A percentile compares a stretch with the other conserved stretches of the same genome.
These are phyloP conservation scores for Homarus americanus DNA, from an alignment of 1,140 invertebrate species.

Conservation along the genomic window DNA sequence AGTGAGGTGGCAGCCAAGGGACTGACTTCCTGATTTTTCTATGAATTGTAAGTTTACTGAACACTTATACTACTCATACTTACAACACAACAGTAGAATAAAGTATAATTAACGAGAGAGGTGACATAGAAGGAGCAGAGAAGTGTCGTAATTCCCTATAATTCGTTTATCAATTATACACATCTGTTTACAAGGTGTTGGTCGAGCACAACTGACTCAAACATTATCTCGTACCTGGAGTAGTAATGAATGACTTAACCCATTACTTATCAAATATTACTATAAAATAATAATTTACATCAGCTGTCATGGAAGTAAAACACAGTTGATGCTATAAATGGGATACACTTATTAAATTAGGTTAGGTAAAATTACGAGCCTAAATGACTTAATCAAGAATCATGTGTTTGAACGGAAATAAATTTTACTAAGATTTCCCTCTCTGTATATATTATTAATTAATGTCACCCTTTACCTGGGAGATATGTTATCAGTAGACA, in stretches of 20 bases:
- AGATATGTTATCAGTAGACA: no score
- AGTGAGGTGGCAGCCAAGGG: neutral
- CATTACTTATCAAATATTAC: neutral
- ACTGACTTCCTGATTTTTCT: neutral
- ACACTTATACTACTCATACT: no score
- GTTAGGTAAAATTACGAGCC: neutral
- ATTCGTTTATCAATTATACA: neutral
- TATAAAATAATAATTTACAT: neutral
- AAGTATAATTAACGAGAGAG: no score
- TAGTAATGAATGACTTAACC: neutral
- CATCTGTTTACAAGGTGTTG: neutral
- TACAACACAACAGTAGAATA: no score
- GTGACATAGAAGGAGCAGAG: neutral
- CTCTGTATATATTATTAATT: no score
- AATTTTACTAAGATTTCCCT: no score
- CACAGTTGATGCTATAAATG: neutral
- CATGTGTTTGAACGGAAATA: neutral
- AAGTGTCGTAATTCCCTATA: neutral
- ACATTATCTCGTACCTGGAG: neutral
- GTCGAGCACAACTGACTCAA: neutral
- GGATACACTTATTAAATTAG: neutral
- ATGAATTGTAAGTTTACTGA: neutral
- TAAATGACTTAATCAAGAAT: neutral
- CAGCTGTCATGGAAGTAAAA: neutral
- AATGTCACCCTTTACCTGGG: no score